Evolutionary conservation across 2,797 vertebrate genomes (phyloP).

Genomic region (Sitta carolinensis): DNA sequence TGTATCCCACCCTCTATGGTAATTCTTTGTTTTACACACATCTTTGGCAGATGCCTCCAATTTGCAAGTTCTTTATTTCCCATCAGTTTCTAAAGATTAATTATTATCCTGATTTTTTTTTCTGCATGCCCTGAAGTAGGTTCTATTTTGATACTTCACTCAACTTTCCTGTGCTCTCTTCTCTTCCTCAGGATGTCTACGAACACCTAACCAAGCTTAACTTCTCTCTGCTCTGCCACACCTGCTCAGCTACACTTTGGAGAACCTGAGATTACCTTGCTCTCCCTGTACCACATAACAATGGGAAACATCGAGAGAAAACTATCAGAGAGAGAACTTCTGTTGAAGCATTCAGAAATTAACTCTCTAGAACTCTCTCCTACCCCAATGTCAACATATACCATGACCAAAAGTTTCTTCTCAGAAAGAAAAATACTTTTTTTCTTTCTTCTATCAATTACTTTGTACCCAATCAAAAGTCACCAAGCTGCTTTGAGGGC

Average conservation of each 20-base stretch:
- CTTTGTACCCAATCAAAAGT: background rate
- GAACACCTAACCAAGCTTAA: background rate
- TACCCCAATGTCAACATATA: background rate
- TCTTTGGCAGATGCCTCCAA: background rate
- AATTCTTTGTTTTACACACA: conserved; percentile 3
- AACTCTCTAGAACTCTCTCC: background rate
- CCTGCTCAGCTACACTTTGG: background rate
- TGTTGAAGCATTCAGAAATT: background rate
- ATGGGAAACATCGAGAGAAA: background rate
- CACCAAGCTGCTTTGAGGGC: background rate
- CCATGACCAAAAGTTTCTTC: background rate
- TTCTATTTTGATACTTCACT: background rate
- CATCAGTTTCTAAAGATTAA: background rate
- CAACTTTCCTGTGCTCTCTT: background rate
- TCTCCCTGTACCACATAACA: background rate
- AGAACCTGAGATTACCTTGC: background rate
- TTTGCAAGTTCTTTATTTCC: background rate
- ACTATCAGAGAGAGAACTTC: background rate
- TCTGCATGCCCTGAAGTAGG: background rate
- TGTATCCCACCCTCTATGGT: background rate
- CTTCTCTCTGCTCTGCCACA: background rate
- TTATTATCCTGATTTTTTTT: background rate
- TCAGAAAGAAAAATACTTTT: background rate
- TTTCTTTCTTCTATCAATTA: background rate
- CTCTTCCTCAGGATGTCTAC: background rate